Evolutionary conservation across 1,140 invertebrate genomes (phyloP).

Genomic region (Drosophila pseudoananassae): DNA sequence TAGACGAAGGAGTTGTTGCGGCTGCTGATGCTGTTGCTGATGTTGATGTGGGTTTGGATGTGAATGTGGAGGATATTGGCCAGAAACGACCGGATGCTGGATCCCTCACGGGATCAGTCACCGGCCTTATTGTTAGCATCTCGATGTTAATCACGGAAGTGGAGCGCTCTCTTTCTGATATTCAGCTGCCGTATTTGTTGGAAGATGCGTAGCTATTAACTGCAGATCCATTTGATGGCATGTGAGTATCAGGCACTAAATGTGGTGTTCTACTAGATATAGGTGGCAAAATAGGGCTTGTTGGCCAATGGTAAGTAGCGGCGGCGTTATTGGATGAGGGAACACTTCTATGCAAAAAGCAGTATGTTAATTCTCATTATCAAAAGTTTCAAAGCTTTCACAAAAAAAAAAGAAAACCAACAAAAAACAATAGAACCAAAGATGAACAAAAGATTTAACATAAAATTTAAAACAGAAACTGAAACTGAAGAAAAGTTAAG

Average conservation of each 20-base stretch:
- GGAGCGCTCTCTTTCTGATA: conserved; percentile 83
- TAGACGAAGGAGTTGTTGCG: conserved; percentile 29
- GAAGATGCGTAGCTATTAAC: conserved; percentile 84
- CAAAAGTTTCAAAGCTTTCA: conserved; percentile 35
- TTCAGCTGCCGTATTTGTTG: conserved; percentile 84
- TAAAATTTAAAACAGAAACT: neutral
- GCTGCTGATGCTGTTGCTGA: conserved; percentile 5
- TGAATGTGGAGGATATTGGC: conserved; percentile 12
- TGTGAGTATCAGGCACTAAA: conserved; percentile 88
- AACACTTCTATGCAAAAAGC: conserved; percentile 86
- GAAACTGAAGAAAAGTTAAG: neutral
- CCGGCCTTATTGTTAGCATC: conserved; percentile 67
- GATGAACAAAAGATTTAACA: neutral
- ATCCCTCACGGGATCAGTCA: conserved; percentile 33
- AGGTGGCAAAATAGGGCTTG: conserved; percentile 89
- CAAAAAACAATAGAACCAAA: neutral
- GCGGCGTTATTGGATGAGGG: conserved; percentile 85
- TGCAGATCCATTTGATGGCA: conserved; percentile 85
- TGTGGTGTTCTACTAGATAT: conserved; percentile 89
- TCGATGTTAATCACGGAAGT: conserved; percentile 80
- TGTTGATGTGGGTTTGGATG: conserved; percentile 12
- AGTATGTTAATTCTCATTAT: conserved; percentile 80
- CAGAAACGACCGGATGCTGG: conserved; percentile 29
- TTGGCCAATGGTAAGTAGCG: conserved; percentile 90
- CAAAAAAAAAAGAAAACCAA: neutral